A percentile compares a stretch with the other conserved stretches of the same genome.
These are phyloP conservation scores for Centrocercus urophasianus DNA, from an alignment of 2,113 vertebrate species.

Conservation along the genomic window DNA sequence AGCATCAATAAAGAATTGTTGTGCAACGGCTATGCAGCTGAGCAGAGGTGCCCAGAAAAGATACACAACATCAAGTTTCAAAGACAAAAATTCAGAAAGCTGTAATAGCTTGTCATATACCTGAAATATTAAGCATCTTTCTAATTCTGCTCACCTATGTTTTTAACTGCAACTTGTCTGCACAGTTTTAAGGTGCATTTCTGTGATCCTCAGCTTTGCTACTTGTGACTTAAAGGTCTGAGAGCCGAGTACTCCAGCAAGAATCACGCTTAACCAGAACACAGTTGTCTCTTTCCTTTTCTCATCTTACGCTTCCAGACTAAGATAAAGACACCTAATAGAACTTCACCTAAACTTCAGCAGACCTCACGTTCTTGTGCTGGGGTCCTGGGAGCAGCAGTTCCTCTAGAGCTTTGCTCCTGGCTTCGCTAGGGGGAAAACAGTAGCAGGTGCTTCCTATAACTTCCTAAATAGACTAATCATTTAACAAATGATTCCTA, in stretches of 20 bases:
- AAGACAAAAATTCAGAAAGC: not conserved
- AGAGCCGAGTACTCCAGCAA: not conserved
- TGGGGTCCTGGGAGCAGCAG: not conserved
- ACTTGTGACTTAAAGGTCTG: not conserved
- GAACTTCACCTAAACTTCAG: not conserved
- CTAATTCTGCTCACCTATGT: fast-evolving
- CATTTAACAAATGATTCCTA: not conserved
- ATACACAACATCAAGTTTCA: not conserved
- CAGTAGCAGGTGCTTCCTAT: not conserved
- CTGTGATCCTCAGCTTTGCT: not conserved
- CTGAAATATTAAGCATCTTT: not conserved
- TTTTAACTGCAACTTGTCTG: not conserved
- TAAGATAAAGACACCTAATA: not conserved
- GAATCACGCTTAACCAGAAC: not conserved
- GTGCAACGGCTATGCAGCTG: not conserved
- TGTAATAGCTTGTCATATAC: not conserved
- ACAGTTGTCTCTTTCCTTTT: not conserved
- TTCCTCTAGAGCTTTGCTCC: not conserved
- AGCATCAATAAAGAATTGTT: not conserved
- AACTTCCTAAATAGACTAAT: not conserved
- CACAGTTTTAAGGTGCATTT: not conserved
- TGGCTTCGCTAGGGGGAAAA: not conserved
- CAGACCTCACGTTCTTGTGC: not conserved
- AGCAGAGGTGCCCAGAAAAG: not conserved
- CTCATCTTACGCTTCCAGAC: not conserved